Conservation (phyloP, 2,797 vertebrate genomes). For the Channallabes apus region DNA sequence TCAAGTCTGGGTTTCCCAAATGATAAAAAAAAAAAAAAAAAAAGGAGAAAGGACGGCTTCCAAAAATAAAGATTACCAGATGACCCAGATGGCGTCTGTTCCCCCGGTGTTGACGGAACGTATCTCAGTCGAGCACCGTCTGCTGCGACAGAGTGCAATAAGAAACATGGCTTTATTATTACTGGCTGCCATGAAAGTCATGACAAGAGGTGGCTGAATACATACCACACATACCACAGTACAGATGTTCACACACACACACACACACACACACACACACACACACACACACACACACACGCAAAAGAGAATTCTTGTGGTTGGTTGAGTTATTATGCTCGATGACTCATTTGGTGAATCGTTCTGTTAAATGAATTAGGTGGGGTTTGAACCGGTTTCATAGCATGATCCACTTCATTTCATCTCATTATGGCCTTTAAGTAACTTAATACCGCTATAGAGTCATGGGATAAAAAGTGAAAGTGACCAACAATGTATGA, state of each 20-base stretch:
- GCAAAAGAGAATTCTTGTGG: neutral
- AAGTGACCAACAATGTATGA: neutral
- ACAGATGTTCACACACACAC: neutral
- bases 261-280: slow-evolving; percentile 9
- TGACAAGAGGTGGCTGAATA: slow-evolving; percentile 3
- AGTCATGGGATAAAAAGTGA: neutral
- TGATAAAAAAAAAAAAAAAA: no score
- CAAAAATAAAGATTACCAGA: neutral
- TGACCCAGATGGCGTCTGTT: slow-evolving; percentile 31
- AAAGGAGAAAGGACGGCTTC: neutral
- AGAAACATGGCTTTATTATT: slow-evolving; percentile 15
- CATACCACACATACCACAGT: neutral
- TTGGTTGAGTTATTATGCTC: neutral
- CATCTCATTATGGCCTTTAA: neutral
- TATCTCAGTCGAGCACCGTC: slow-evolving; percentile 21
- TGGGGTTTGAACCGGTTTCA: neutral
- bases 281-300: neutral
- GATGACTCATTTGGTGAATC: slow-evolving; percentile 5
- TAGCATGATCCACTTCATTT: no score
- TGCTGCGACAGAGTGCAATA: slow-evolving; percentile 38
- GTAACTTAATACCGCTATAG: no score
- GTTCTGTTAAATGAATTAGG: neutral
- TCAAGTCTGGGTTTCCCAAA: neutral
- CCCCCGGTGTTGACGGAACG: slow-evolving; percentile 37
- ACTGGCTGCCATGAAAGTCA: slow-evolving; percentile 11